Conservation (phyloP, 2,888 invertebrate species). For the Dicycla oo region DNA sequence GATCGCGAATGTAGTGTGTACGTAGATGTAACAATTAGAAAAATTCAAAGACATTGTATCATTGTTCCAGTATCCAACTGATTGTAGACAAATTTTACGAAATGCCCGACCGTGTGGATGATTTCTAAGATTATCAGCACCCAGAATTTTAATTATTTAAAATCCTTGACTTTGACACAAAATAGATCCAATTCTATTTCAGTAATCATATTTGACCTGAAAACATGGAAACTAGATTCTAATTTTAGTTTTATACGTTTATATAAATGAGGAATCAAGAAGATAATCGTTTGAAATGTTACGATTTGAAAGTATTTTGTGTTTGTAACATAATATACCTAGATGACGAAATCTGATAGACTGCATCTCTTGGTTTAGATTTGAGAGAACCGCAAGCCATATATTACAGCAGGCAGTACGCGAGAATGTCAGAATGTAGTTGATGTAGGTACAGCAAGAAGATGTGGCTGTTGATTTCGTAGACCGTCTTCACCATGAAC, state of each 20-base stretch:
- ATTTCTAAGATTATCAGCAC: constrained; percentile 28
- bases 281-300: constrained; percentile 16
- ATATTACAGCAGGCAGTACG: neutral
- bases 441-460: neutral
- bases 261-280: constrained; percentile 41
- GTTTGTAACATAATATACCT: neutral
- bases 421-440: neutral
- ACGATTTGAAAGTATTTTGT: constrained; percentile 10
- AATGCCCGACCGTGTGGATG: constrained; percentile 34
- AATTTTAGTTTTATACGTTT: constrained; percentile 50
- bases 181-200: constrained; percentile 52
- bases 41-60: constrained; percentile 37
- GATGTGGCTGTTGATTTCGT: neutral
- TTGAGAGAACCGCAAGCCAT: neutral
- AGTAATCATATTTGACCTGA: constrained; percentile 58
- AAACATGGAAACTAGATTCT: constrained; percentile 53
- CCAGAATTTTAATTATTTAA: constrained; percentile 33
- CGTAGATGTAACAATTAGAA: constrained; percentile 33
- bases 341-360: neutral
- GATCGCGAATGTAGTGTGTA: constrained; percentile 11
- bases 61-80: constrained; percentile 47
- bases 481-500: neutral
- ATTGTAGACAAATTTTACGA: constrained; percentile 44
- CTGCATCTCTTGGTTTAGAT: neutral
- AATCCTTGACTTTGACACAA: constrained; percentile 60